phyloP scores from a whole-genome alignment of 53 echinoderm and acorn worm genomes.

The Zoroaster sp. region DNA sequence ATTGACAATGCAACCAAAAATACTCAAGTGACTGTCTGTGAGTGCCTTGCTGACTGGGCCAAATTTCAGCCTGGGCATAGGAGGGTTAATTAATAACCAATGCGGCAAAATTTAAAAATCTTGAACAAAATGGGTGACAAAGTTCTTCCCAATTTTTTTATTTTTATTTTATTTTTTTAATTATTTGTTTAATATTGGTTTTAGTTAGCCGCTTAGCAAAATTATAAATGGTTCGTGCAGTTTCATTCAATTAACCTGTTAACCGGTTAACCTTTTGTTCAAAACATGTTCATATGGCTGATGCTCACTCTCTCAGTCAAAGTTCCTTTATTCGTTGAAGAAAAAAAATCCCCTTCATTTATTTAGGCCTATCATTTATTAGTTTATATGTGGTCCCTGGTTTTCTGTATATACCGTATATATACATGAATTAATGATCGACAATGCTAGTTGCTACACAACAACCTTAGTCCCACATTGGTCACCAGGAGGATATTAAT shows the following conservation, averaged over 20 bases:
- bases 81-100: no score
- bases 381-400: neutral
- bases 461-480: neutral
- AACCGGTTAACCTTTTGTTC: neutral
- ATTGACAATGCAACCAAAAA: no score
- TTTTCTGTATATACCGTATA: no score
- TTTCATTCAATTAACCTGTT: neutral
- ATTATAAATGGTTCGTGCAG: neutral
- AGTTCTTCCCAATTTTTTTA: no score
- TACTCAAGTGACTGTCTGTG: no score
- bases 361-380: neutral
- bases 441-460: neutral
- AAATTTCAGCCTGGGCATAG: no score
- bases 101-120: no score
- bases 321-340: neutral
- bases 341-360: neutral
- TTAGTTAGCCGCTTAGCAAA: neutral
- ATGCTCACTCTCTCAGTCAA: neutral
- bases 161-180: neutral
- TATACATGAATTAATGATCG: neutral
- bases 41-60: no score
- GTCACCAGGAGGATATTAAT: neutral
- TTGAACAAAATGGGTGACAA: no score
- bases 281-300: neutral
- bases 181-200: neutral